Base-by-base conservation (phyloP, 2,797 vertebrate species). In the Loris lydekkerianus region DNA sequence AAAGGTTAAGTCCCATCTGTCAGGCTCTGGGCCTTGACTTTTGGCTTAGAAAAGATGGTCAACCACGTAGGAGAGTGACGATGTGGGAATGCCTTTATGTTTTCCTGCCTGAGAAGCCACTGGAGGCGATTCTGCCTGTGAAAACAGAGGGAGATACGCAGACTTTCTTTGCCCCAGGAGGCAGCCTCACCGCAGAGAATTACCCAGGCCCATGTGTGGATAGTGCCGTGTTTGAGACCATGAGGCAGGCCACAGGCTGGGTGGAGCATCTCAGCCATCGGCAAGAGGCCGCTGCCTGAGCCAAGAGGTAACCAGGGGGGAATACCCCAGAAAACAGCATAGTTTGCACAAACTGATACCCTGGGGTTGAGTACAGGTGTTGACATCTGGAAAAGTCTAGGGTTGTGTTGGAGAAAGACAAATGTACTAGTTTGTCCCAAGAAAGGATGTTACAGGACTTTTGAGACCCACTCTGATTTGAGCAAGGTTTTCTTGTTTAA, bases 391-490 rank as follows among this genome's bases (percentile, higher is more conserved):
- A 23, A 75, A 60, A 37, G 40, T 37, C 20, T 83, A 14, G 13
- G 13, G 8, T n/a, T 76, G 23, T 73, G 18, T 49, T 77, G 61
- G 25, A 56, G 5, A n/a, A n/a, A 29, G 18, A 4, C 15, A 2
- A 0, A 10, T 27, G 6, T 2, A 29, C 25, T 40, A 25, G 0
- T 29, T 31, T 67, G 7, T 18, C 29, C 4, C 3, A 18, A 58
- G 6, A 49, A 53, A 89, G 56, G 15, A 72, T 1, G 6, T 0
- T 7, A 1, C 4, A 15, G 0, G 7, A 10, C 3, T 49, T 43
- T 87, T 65, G 21, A 94, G 72, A 49, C 10, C 3, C 34, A 75
- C 20, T 83, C 21, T 72, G 76, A 67, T 23, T 85, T 85, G 23
- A 56, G 46, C 49, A n/a, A 65, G 23, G 3, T 46, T 11, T 75